Evolutionary conservation across 1,140 invertebrate species (phyloP).

Genomic region (Cherax quadricarinatus): DNA sequence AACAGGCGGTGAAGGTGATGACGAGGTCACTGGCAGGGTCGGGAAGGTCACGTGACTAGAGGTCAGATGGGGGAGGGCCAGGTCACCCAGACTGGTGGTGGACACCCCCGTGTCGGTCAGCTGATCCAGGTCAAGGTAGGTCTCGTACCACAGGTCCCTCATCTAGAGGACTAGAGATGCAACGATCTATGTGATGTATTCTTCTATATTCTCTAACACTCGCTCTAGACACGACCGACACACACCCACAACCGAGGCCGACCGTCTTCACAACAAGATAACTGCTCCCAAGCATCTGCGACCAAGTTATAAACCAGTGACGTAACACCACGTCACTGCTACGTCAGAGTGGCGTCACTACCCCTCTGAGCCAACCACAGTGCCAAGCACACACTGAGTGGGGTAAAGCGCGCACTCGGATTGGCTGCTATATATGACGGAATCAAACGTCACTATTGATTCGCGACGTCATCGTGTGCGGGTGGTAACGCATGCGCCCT

Average conservation of each 20-base stretch:
- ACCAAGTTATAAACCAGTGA: slow-evolving; percentile 58
- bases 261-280: slow-evolving; percentile 71
- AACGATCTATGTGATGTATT: slow-evolving; percentile 49
- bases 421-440: slow-evolving; percentile 45
- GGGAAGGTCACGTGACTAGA: slow-evolving; percentile 60
- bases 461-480: slow-evolving; percentile 46
- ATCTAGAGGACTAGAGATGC: slow-evolving; percentile 66
- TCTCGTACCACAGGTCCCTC: slow-evolving; percentile 71
- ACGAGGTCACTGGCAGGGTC: slow-evolving; percentile 57
- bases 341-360: slow-evolving; percentile 30
- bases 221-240: slow-evolving; percentile 52
- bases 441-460: slow-evolving; percentile 60
- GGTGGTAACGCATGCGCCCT: slow-evolving; percentile 60
- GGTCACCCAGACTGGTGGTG: slow-evolving; percentile 65
- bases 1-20: slow-evolving; percentile 53
- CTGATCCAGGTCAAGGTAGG: slow-evolving; percentile 70
- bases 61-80: slow-evolving; percentile 66
- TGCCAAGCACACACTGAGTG: background rate
- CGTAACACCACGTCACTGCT: slow-evolving; percentile 44
- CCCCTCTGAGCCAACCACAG: background rate
- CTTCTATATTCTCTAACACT: slow-evolving; percentile 55
- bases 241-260: slow-evolving; percentile 67
- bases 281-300: slow-evolving; percentile 60
- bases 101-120: slow-evolving; percentile 63
- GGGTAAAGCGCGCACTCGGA: background rate